Conservation (phyloP, 2,113 vertebrate genomes). For the Azemiops feae region DNA sequence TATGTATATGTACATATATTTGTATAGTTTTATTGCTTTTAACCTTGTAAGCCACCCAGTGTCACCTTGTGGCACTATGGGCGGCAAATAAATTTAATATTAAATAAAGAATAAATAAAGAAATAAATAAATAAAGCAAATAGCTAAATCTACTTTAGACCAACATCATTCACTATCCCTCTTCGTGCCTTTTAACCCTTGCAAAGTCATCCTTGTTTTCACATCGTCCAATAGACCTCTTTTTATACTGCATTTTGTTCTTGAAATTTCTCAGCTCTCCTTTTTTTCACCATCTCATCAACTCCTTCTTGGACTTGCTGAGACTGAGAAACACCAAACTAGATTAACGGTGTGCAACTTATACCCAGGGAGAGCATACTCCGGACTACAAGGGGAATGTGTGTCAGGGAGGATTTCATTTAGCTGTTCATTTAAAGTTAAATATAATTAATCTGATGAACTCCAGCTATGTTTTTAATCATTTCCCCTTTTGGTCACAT, state of each 20-base stretch:
- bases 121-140: not conserved
- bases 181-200: not conserved
- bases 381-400: not conserved
- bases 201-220: not conserved
- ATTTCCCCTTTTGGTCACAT: not conserved
- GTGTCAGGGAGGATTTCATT: not conserved
- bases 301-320: not conserved
- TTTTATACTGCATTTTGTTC: not conserved
- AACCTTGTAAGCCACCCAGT: not conserved
- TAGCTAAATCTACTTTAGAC: not conserved
- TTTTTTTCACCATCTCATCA: not conserved
- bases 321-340: not conserved
- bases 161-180: not conserved
- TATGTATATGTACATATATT: too few species aligned
- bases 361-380: not conserved
- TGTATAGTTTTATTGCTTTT: not conserved
- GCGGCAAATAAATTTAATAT: not conserved
- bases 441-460: not conserved
- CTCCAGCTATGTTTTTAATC: not conserved
- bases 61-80: not conserved
- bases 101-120: too few species aligned
- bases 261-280: not conserved
- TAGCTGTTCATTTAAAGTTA: not conserved
- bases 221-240: not conserved
- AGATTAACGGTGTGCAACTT: not conserved